phyloP scores from a whole-genome alignment of 2,113 vertebrate genomes.

The Plecotus auritus region DNA sequence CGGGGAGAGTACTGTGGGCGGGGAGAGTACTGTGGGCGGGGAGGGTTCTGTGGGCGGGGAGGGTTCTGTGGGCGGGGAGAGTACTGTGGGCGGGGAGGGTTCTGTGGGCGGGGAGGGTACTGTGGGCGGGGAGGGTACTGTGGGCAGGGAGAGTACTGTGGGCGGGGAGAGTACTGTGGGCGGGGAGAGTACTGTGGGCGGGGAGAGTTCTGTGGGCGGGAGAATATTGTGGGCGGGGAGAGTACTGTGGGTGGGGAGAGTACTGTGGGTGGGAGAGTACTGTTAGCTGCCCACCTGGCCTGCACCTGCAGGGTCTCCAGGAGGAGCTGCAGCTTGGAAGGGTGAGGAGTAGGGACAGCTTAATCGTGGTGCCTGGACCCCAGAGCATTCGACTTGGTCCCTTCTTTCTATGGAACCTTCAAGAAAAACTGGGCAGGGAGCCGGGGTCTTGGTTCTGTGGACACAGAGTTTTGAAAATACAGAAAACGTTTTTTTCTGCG shows the following conservation, averaged over 20 bases:
- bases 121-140: not conserved
- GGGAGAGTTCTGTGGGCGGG: too few species aligned
- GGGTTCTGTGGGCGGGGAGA: not conserved
- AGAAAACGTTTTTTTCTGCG: not conserved
- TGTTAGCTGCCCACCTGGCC: not conserved
- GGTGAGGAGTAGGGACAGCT: not conserved
- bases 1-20: not conserved
- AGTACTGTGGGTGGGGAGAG: not conserved
- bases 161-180: not conserved
- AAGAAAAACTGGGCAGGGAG: fast-evolving
- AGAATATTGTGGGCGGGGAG: too few species aligned
- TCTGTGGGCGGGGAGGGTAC: fast-evolving
- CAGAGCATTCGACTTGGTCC: fast-evolving
- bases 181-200: not conserved
- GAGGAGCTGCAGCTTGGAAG: not conserved
- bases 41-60: not conserved
- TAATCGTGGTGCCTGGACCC: fast-evolving
- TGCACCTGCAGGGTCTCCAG: not conserved
- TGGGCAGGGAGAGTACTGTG: not conserved
- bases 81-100: not conserved
- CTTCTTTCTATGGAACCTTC: not conserved
- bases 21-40: not conserved
- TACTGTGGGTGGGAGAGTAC: too few species aligned
- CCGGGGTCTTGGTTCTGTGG: not conserved
- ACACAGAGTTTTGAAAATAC: not conserved